Evolutionary conservation across 2,113 vertebrate species (phyloP).

Genomic region (Chionomys nivalis): DNA sequence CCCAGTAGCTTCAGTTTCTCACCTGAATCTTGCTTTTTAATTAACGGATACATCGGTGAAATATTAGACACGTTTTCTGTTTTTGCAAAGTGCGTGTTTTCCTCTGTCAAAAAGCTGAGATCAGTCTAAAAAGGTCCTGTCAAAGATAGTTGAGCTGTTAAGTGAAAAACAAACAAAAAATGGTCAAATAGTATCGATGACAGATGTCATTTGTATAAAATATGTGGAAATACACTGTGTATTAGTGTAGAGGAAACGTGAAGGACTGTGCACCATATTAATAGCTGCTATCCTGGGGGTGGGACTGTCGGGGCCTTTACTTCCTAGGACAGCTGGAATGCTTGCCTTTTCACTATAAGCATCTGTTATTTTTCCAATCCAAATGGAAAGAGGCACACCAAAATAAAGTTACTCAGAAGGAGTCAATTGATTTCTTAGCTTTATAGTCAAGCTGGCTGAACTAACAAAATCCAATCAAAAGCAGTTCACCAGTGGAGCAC

Average conservation of each 20-base stretch:
- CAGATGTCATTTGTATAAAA: slow-evolving; percentile 71
- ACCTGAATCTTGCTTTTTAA: slow-evolving; percentile 53
- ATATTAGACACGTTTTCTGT: slow-evolving; percentile 8
- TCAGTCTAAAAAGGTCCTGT: slow-evolving; percentile 33
- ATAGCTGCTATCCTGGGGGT: slow-evolving; percentile 64
- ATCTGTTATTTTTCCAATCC: slow-evolving; percentile 67
- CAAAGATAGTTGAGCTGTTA: slow-evolving; percentile 50
- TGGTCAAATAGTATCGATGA: slow-evolving; percentile 50
- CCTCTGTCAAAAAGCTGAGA: slow-evolving; percentile 49
- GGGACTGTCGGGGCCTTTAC: slow-evolving; percentile 44
- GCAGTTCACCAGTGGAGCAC: neutral
- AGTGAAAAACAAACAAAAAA: slow-evolving; percentile 61
- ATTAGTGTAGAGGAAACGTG: slow-evolving; percentile 46
- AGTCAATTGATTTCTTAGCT: slow-evolving; percentile 27
- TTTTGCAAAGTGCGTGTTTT: slow-evolving; percentile 42
- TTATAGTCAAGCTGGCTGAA: neutral
- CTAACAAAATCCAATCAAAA: slow-evolving; percentile 47
- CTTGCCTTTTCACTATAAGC: slow-evolving; percentile 70
- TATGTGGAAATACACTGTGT: slow-evolving; percentile 64
- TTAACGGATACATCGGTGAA: slow-evolving; percentile 7
- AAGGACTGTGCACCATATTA: slow-evolving; percentile 33
- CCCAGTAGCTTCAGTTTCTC: neutral
- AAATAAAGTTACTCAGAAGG: slow-evolving; percentile 59
- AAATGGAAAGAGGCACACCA: slow-evolving; percentile 41
- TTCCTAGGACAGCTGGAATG: slow-evolving; percentile 66